Evolutionary conservation across 2,888 invertebrate genomes (phyloP).

Genomic region (Galerucella pusilla): DNA sequence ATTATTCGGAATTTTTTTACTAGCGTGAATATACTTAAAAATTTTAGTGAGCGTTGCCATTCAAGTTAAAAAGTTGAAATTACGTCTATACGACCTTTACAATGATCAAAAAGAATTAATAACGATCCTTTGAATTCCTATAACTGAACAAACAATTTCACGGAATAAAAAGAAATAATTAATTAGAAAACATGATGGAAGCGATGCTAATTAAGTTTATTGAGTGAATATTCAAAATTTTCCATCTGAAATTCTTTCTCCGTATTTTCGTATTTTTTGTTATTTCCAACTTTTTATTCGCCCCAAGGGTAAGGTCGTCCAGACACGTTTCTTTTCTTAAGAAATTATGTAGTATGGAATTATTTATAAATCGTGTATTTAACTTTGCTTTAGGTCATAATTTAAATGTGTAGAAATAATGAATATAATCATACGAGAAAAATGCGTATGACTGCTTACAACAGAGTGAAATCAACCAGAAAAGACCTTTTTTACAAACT

Average conservation of each 20-base stretch:
- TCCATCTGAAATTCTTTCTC: background rate
- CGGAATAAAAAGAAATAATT: too few relatives aligned
- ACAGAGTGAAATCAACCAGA: background rate
- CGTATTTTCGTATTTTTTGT: background rate
- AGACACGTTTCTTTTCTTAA: background rate
- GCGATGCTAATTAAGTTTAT: background rate
- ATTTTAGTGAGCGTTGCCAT: too few relatives aligned
- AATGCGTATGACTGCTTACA: background rate
- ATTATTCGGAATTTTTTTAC: too few relatives aligned
- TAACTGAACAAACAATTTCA: too few relatives aligned
- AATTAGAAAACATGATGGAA: background rate
- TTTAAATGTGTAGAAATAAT: conserved; percentile 13
- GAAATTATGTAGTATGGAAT: background rate
- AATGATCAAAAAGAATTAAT: too few relatives aligned
- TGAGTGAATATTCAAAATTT: background rate
- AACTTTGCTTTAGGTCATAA: conserved; percentile 10
- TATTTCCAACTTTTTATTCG: background rate
- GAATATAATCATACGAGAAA: background rate
- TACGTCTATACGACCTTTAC: too few relatives aligned
- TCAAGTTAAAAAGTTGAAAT: too few relatives aligned
- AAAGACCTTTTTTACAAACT: too few relatives aligned
- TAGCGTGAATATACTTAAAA: too few relatives aligned
- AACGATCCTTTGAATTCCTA: too few relatives aligned
- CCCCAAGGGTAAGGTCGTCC: conserved; percentile 3
- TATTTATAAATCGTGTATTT: conserved; percentile 12